These are phyloP conservation scores for Epinotia bilunana DNA, from an alignment of 2,888 invertebrate genomes.

Conservation along the genomic window DNA sequence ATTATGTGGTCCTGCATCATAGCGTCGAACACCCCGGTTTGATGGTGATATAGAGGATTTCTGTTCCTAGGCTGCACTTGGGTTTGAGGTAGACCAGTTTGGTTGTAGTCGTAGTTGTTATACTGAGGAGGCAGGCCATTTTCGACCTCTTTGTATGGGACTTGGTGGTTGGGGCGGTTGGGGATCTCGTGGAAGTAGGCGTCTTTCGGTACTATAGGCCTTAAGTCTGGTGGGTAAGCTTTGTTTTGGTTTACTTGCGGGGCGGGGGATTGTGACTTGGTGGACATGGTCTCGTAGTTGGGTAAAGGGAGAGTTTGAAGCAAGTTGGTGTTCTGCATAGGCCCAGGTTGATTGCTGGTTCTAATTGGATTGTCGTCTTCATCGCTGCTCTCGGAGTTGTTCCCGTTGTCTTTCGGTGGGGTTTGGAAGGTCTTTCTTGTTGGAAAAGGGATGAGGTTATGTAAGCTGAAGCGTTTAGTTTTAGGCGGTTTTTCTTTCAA, in stretches of 20 bases:
- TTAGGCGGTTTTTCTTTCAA: slow-evolving; percentile 80
- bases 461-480: slow-evolving; percentile 79
- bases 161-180: slow-evolving; percentile 71
- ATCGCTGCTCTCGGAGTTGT: slow-evolving; percentile 85
- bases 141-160: slow-evolving; percentile 69
- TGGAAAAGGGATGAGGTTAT: slow-evolving; percentile 81
- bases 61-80: slow-evolving; percentile 72
- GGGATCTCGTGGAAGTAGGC: slow-evolving; percentile 86
- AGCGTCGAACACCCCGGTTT: slow-evolving; percentile 78
- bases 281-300: slow-evolving; percentile 84
- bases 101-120: slow-evolving; percentile 72
- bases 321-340: slow-evolving; percentile 83
- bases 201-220: slow-evolving; percentile 83
- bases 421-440: slow-evolving; percentile 80
- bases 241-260: slow-evolving; percentile 59
- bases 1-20: slow-evolving; percentile 83
- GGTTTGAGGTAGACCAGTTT: slow-evolving; percentile 63
- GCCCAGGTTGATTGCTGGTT: slow-evolving; percentile 78
- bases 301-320: slow-evolving; percentile 81
- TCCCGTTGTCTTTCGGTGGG: slow-evolving; percentile 78
- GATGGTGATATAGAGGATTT: slow-evolving; percentile 75
- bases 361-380: slow-evolving; percentile 82
- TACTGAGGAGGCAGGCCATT: slow-evolving; percentile 63
- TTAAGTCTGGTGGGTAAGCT: slow-evolving; percentile 61
- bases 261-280: slow-evolving; percentile 73